Conservation (phyloP, 2,888 invertebrate genomes). For the Mesorhabditis belari region DNA sequence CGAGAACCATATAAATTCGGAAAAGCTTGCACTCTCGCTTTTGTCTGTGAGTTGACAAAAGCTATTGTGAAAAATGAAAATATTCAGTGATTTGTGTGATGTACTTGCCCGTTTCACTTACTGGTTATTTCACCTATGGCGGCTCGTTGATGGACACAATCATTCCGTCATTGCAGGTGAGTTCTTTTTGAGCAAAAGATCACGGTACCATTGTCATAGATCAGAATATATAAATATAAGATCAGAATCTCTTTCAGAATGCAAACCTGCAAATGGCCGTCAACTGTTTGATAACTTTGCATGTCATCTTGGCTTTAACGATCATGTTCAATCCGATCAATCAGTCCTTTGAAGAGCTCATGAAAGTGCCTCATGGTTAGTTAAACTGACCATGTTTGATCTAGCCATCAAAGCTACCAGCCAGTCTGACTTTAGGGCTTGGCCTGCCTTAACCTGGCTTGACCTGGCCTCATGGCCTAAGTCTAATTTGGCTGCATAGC, state of each 20-base stretch:
- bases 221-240: too few relatives aligned
- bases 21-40: constrained; percentile 62
- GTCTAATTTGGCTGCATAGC: not conserved
- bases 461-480: too few relatives aligned
- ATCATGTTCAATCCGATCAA: constrained; percentile 46
- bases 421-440: too few relatives aligned
- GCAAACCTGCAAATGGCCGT: constrained; percentile 34
- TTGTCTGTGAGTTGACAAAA: constrained; percentile 16
- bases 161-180: constrained; percentile 40
- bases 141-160: constrained; percentile 39
- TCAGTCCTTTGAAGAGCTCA: constrained; percentile 41
- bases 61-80: not conserved
- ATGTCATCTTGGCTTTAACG: constrained; percentile 40
- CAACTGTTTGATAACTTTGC: constrained; percentile 41
- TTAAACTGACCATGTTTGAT: not conserved
- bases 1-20: constrained; percentile 69
- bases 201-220: too few relatives aligned
- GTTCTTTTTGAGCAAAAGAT: not conserved
- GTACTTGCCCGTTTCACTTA: constrained; percentile 40
- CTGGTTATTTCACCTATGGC: constrained; percentile 40
- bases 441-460: too few relatives aligned
- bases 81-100: constrained; percentile 33
- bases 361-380: constrained; percentile 37
- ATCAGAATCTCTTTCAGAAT: constrained; percentile 11
- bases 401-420: not conserved